phyloP scores from a whole-genome alignment of 2,113 vertebrate species.

The Anhinga rufa region DNA sequence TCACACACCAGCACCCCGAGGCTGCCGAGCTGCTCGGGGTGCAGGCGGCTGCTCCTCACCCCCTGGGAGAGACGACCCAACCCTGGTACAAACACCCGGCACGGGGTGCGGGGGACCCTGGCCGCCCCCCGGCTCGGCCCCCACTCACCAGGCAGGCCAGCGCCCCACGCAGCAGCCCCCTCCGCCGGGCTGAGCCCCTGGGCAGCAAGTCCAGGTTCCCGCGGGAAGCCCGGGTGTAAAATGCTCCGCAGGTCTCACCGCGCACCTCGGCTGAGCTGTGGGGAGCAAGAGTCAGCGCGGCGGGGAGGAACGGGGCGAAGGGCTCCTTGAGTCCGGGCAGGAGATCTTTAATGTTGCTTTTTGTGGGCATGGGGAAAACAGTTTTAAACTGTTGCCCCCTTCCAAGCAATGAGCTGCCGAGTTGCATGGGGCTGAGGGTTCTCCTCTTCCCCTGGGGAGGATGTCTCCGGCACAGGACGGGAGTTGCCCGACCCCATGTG shows the following conservation, averaged over 20 bases:
- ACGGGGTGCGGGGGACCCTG: neutral
- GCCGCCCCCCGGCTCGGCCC: rapidly evolving
- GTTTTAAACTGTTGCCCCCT: neutral
- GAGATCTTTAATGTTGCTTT: neutral
- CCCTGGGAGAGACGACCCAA: neutral
- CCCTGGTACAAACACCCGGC: rapidly evolving
- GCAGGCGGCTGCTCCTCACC: neutral
- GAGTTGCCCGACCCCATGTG: neutral
- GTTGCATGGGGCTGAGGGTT: neutral
- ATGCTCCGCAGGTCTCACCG: neutral
- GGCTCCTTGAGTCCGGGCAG: rapidly evolving
- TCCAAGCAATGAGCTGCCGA: neutral
- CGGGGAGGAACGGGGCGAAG: rapidly evolving
- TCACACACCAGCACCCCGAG: constrained; percentile 60
- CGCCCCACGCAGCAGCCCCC: neutral
- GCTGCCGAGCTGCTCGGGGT: neutral
- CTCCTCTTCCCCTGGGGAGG: neutral
- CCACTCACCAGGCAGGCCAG: constrained; percentile 62
- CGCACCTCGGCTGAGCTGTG: neutral
- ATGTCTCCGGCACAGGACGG: neutral
- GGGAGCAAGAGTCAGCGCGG: neutral
- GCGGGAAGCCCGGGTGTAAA: constrained; percentile 19
- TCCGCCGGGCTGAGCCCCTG: constrained; percentile 40
- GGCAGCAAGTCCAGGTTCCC: constrained; percentile 56
- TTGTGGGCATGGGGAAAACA: neutral